phyloP scores from a whole-genome alignment of 1,140 invertebrate genomes.

The Coptotermes formosanus region DNA sequence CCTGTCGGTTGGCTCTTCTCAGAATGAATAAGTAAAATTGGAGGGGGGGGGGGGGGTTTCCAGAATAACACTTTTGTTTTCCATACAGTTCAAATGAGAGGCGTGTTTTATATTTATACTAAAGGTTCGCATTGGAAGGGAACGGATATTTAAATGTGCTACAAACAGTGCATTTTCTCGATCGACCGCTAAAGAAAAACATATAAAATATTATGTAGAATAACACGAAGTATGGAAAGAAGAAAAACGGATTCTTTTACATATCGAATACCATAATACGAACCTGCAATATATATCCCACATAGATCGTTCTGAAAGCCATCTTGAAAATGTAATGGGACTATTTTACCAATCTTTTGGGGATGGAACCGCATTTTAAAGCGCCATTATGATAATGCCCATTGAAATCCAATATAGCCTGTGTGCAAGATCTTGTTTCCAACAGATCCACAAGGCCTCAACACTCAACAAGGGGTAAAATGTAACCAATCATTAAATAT shows the following conservation, averaged over 20 bases:
- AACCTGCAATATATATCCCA: slow-evolving; percentile 22
- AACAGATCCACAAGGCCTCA: background rate
- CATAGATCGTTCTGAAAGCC: slow-evolving; percentile 25
- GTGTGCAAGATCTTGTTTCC: background rate
- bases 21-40: background rate
- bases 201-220: background rate
- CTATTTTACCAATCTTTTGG: background rate
- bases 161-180: background rate
- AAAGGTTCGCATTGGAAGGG: background rate
- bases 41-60: background rate
- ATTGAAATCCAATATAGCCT: slow-evolving; percentile 30
- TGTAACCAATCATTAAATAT: background rate
- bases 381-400: slow-evolving; percentile 34
- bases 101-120: background rate
- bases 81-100: background rate
- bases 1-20: background rate
- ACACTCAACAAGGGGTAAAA: background rate
- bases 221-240: background rate
- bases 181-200: background rate
- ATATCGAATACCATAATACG: slow-evolving; percentile 25
- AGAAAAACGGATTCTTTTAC: slow-evolving; percentile 13
- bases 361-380: slow-evolving; percentile 29
- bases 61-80: background rate
- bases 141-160: background rate
- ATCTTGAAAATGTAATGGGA: slow-evolving; percentile 31